Base-by-base conservation (phyloP, 2,888 invertebrate species). In the Steinernema scapterisci region DNA sequence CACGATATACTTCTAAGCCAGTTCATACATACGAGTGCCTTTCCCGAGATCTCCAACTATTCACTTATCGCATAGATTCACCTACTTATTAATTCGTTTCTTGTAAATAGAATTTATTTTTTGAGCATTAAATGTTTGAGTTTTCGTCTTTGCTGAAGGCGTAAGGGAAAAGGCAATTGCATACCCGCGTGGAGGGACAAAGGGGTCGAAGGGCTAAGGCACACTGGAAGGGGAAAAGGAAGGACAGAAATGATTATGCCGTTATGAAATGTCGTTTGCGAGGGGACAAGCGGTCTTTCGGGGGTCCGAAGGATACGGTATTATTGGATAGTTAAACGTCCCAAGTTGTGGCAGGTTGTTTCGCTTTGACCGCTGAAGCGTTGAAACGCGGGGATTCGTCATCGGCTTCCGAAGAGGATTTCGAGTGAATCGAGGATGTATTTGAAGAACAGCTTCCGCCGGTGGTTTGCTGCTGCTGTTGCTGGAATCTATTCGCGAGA, bases 1-100 rank as follows among this genome's bases (percentile, higher is more conserved):
- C 44, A 83, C 83, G 13, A 82, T 83, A 25, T 83, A 82, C 63
- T 83, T 83, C 63, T 83, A 78, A 79, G 7, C 63, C 16, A 11
- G 78, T 16, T 27, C 5, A 25, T 25, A 11, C 13, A 54, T 54
- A 38, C 63, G 63, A 63, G 63, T 63, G 63, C 63, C 31, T 63
- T 38, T 63, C 63, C 21, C 7, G 11, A 54, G 54, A 54, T 54
- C 54, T 54, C 38, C 38, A 9, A 3, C 38, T 38, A 38, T 23
- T 21, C 52, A 21, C 48, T 48, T 48, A 16, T 48, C n/a, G 48
- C 19, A 16, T 19, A 48, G 48, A 13, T 48, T 48, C 63, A 27
- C 31, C 63, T 38, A 63, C 63, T 31, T 63, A 63, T 27, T 13
- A 19, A 3, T 3, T 48, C 48, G 2, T 16, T 7, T 48, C 19